Evolutionary conservation across 1,140 invertebrate genomes (phyloP).

Genomic region (Lutraria rhynchaena): DNA sequence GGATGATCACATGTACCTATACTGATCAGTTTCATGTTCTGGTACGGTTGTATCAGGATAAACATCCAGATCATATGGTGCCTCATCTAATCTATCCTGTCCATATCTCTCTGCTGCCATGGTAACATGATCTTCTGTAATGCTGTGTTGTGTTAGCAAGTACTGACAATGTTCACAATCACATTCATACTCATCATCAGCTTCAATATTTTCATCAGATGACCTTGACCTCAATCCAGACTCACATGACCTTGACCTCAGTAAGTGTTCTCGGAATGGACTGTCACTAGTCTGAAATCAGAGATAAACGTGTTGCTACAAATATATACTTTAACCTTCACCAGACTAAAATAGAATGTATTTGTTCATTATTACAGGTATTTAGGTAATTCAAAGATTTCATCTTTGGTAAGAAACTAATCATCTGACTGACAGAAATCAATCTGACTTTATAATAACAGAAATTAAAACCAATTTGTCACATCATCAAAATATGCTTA

Average conservation of each 20-base stretch:
- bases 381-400: background rate
- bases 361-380: background rate
- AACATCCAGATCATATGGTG: too few species aligned
- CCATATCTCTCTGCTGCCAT: too few species aligned
- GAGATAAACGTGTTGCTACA: background rate
- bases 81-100: too few species aligned
- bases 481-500: too few species aligned
- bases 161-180: constrained; percentile 70
- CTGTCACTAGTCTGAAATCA: constrained; percentile 18
- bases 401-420: too few species aligned
- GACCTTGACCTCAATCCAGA: constrained; percentile 38
- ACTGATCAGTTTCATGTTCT: too few species aligned
- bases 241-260: constrained; percentile 33
- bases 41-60: too few species aligned
- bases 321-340: background rate
- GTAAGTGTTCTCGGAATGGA: background rate
- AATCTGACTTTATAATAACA: too few species aligned
- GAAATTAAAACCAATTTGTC: too few species aligned
- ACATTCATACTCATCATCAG: constrained; percentile 75
- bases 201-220: constrained; percentile 63
- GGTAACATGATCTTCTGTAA: too few species aligned
- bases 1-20: too few species aligned
- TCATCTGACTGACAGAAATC: too few species aligned
- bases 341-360: background rate
- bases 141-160: constrained; percentile 16